These are phyloP conservation scores for Meriones unguiculatus DNA, from an alignment of 2,113 vertebrate genomes.

Conservation along the genomic window DNA sequence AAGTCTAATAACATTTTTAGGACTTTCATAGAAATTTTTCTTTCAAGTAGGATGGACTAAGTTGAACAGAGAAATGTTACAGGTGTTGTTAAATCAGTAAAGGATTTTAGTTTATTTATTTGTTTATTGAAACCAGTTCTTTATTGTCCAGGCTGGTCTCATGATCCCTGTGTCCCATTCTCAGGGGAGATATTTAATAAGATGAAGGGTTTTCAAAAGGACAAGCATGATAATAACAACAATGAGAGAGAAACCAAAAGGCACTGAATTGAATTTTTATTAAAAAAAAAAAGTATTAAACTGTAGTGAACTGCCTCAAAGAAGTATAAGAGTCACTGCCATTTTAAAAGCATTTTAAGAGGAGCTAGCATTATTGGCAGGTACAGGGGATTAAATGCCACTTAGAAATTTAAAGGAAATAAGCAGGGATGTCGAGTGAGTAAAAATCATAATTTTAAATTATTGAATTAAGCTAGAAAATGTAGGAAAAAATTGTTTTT, in stretches of 20 bases:
- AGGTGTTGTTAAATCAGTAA: neutral
- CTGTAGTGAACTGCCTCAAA: neutral
- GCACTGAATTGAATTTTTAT: neutral
- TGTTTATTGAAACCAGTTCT: neutral
- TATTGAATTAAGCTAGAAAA: neutral
- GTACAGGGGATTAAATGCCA: neutral
- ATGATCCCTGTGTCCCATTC: neutral
- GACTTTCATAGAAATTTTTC: neutral
- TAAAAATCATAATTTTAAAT: neutral
- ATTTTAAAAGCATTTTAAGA: neutral
- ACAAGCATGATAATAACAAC: neutral
- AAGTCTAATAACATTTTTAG: conserved; percentile 24
- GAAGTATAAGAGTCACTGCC: neutral
- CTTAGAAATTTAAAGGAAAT: neutral
- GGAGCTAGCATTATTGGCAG: neutral
- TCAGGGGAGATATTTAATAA: neutral
- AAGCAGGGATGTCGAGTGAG: neutral
- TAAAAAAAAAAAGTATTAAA: neutral
- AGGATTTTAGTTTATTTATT: neutral
- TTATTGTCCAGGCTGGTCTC: neutral
- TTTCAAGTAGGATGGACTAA: neutral
- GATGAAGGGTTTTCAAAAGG: neutral
- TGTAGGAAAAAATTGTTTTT: neutral
- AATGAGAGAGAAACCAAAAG: conserved; percentile 4
- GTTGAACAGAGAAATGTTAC: neutral